Evolutionary conservation across 2,888 invertebrate species (phyloP).

Genomic region (Frankliniella intonsa): DNA sequence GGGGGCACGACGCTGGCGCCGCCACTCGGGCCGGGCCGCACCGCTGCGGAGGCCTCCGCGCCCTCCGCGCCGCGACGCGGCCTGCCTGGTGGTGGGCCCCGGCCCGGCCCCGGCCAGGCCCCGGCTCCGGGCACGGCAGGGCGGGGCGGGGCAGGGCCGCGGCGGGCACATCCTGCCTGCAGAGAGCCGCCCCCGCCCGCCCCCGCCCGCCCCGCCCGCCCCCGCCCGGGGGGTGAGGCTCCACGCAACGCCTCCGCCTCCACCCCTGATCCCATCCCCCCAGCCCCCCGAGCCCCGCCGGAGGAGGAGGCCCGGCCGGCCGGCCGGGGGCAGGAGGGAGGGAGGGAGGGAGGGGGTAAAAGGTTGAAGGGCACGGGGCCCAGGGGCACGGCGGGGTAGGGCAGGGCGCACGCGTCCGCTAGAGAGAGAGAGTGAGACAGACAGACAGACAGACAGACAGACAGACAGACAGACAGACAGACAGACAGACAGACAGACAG

Average conservation of each 20-base stretch:
- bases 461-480: too few species aligned
- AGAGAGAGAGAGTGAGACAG: too few species aligned
- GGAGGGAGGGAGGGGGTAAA: background rate
- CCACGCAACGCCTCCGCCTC: background rate
- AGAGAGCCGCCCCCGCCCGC: background rate
- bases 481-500: too few species aligned
- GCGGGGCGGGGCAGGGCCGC: background rate
- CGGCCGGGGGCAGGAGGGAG: background rate
- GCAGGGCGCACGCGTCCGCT: too few species aligned
- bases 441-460: too few species aligned
- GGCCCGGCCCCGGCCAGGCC: too few species aligned
- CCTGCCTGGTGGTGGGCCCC: background rate
- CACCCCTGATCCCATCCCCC: too few species aligned
- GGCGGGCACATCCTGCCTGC: background rate
- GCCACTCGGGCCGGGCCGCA: background rate
- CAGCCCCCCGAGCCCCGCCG: background rate
- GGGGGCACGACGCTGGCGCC: background rate
- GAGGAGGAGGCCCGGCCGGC: background rate
- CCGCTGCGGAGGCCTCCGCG: background rate
- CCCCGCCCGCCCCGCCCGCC: too few species aligned
- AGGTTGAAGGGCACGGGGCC: background rate
- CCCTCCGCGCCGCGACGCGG: background rate
- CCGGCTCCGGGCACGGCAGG: too few species aligned
- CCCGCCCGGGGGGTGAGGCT: background rate
- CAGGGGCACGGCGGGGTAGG: too few species aligned